These are phyloP conservation scores for Xanthorhoe designata DNA, from an alignment of 2,888 invertebrate genomes.

Conservation along the genomic window DNA sequence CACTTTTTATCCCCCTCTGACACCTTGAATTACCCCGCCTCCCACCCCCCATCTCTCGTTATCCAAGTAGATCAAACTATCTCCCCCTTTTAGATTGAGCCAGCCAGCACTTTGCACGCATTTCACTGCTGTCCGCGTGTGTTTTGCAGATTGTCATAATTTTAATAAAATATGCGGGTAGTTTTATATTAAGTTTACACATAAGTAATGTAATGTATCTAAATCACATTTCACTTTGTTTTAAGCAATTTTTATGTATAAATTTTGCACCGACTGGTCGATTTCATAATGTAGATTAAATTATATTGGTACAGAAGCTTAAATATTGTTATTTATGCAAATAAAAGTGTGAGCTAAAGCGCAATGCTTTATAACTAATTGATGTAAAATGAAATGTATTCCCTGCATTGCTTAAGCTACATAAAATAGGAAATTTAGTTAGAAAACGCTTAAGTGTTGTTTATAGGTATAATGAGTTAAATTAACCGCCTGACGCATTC, in stretches of 20 bases:
- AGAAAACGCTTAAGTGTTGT: slow-evolving; percentile 46
- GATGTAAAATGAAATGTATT: background rate
- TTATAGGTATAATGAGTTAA: background rate
- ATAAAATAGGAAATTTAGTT: slow-evolving; percentile 36
- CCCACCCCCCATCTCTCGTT: background rate
- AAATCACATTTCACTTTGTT: background rate
- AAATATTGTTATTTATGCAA: slow-evolving; percentile 1
- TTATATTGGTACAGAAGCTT: background rate
- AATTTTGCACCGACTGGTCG: background rate
- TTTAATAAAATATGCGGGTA: background rate
- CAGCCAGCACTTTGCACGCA: slow-evolving; percentile 5
- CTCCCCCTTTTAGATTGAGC: background rate
- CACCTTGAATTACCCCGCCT: too few species aligned
- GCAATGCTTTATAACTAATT: background rate
- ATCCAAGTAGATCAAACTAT: background rate
- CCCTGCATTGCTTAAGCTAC: slow-evolving; percentile 50
- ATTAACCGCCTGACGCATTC: background rate
- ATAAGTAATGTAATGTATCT: background rate
- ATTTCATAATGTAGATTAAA: background rate
- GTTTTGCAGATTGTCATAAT: background rate
- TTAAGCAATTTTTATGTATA: background rate
- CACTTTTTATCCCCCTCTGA: too few species aligned
- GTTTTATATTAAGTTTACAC: background rate
- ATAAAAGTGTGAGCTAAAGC: background rate
- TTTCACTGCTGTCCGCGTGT: slow-evolving; percentile 4